Evolutionary conservation across 2,113 vertebrate species (phyloP).

Genomic region (Brevimyrus niger): DNA sequence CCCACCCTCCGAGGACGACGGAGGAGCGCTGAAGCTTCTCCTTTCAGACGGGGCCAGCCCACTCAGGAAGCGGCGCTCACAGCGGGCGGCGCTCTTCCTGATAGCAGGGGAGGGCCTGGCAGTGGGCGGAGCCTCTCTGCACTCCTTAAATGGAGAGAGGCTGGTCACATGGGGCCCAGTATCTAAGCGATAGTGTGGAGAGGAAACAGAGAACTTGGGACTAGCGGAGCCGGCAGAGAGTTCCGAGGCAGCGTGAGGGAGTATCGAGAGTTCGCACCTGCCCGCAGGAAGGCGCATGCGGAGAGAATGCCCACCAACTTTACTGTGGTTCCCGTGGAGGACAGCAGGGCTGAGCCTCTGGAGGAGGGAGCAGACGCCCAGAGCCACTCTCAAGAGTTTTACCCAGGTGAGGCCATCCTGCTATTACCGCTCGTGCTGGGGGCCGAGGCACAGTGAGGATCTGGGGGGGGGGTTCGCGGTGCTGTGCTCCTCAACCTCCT

Average conservation of each 20-base stretch:
- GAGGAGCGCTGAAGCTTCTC: background rate
- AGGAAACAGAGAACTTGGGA: constrained; percentile 20
- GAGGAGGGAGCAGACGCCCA: constrained; percentile 20
- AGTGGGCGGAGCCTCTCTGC: constrained; percentile 27
- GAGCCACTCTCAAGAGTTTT: background rate
- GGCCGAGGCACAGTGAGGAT: background rate
- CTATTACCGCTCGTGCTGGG: background rate
- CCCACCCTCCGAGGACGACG: background rate
- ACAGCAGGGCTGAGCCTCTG: constrained; percentile 14
- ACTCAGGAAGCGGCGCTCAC: background rate
- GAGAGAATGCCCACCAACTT: constrained; percentile 47
- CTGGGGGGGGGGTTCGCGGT: background rate
- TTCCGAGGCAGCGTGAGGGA: background rate
- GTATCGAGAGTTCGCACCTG: background rate
- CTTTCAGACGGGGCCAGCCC: background rate
- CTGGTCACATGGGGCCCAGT: constrained; percentile 34
- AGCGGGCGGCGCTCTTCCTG: background rate
- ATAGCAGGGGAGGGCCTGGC: background rate
- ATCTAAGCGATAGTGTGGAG: constrained; percentile 27
- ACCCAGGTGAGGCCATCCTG: constrained; percentile 32
- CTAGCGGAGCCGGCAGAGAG: constrained; percentile 5
- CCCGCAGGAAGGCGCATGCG: constrained; percentile 10
- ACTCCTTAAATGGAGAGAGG: constrained; percentile 30
- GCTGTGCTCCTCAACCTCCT: background rate
- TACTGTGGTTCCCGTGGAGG: constrained; percentile 46